phyloP scores from a whole-genome alignment of 92 coral and sea anemone genomes.

The Parazoanthus swiftii region DNA sequence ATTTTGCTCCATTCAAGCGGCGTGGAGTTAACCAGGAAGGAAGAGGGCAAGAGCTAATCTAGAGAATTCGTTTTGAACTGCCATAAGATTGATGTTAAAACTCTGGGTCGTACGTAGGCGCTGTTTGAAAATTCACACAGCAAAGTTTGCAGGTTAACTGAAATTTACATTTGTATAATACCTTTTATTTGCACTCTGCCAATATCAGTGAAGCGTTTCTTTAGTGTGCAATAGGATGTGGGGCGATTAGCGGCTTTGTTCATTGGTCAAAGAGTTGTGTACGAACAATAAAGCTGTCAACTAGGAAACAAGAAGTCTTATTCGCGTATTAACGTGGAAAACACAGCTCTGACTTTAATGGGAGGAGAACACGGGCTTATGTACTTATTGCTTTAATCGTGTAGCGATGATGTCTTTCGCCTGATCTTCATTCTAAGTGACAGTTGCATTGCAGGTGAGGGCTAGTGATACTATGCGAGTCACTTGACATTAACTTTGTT shows the following conservation, averaged over 20 bases:
- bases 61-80: too few species aligned
- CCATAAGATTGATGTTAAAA: neutral
- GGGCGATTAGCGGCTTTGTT: slow-evolving; percentile 39
- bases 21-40: neutral
- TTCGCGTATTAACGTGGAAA: slow-evolving; percentile 12
- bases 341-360: slow-evolving; percentile 3
- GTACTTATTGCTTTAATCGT: slow-evolving; percentile 13
- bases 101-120: neutral
- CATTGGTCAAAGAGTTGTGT: slow-evolving; percentile 38
- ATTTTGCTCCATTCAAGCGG: neutral
- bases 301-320: slow-evolving; percentile 18
- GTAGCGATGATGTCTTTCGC: slow-evolving; percentile 14
- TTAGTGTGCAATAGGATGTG: slow-evolving; percentile 35
- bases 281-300: slow-evolving; percentile 40
- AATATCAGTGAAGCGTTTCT: slow-evolving; percentile 42
- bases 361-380: slow-evolving; percentile 36
- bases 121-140: neutral
- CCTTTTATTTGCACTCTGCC: slow-evolving; percentile 21
- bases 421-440: slow-evolving; percentile 26
- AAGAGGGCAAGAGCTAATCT: neutral
- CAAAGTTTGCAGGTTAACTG: neutral
- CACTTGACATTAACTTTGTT: neutral
- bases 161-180: slow-evolving; percentile 24
- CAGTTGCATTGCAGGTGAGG: slow-evolving; percentile 35
- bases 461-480: neutral